A percentile compares a stretch with the other conserved stretches of the same genome.
Conservation (phyloP, 1,140 invertebrate species). For the Brachionus koreanus region DNA sequence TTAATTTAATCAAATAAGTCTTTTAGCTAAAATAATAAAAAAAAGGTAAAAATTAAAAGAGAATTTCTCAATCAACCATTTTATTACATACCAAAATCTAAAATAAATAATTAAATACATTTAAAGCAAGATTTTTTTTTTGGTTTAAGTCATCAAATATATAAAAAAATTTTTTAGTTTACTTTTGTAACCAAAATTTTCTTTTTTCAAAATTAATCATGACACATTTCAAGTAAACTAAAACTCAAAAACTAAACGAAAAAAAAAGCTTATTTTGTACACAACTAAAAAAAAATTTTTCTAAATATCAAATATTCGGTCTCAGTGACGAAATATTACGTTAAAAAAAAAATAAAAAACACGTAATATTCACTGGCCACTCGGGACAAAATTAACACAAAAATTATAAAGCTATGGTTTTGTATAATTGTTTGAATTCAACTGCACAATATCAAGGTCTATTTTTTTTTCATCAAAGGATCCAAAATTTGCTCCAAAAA, state of each 20-base stretch:
- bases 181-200: not conserved
- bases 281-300: conserved; percentile 3
- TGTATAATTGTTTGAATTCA: not conserved
- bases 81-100: not conserved
- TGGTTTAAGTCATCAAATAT: not conserved
- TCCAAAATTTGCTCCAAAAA: conserved; percentile 32
- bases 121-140: not conserved
- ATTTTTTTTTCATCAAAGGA: conserved; percentile 23
- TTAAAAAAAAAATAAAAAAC: conserved; percentile 38
- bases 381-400: not conserved
- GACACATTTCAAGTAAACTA: not conserved
- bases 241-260: not conserved
- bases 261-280: not conserved
- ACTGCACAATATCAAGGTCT: conserved; percentile 24
- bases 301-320: not conserved
- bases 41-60: too few species aligned
- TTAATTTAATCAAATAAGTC: too few species aligned
- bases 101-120: conserved; percentile 4
- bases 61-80: not conserved
- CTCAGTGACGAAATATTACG: not conserved
- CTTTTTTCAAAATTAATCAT: not conserved
- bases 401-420: not conserved
- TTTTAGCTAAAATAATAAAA: too few species aligned
- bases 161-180: not conserved
- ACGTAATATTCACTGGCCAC: not conserved